Base-by-base conservation (phyloP, 2,888 invertebrate species). In the Drosophila sordidapex region DNA sequence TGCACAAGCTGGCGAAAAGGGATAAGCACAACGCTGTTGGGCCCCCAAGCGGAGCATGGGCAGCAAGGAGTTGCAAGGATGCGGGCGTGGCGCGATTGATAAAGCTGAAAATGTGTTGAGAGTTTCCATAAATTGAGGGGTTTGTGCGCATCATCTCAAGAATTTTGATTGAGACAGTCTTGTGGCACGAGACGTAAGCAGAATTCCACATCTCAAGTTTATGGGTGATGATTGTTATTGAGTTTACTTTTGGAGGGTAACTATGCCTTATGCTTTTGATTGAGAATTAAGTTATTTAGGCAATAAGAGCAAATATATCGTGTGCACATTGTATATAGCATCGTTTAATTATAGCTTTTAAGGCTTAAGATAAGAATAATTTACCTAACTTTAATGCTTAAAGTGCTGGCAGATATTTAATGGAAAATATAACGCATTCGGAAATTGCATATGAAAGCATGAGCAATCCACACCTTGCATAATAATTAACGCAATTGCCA, bases 1-100 rank as follows among this genome's bases (percentile, higher is more conserved):
- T 88, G 79, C 72, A 76, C 65, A 67, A 73, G 66, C 65, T 73
- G 70, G 51, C 83, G 59, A 81, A 81, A 82, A 67, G 76, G 63
- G 69, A 79, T 77, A 71, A 77, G 70, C 70, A 66, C 18, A 46
- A 43, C 57, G 53, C 2, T 13, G 27, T n/a, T n/a, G n/a, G 4
- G 10, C 11, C 10, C 43, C 1, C 11, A 6, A 43, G 43, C 21
- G 2, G 11, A 13, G 43, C 21, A 43, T 21, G 21, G 2, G 6
- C 5, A 2, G n/a, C 31, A 8, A 21, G 13, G 29, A 25, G 36
- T 13, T 56, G 56, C 56, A 38, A 56, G 56, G 27, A 38, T 46
- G 43, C 38, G 73, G 61, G 67, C 63, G 63, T 68, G 64, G 31
- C 27, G 57, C 59, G 43, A 68, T 62, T 73, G 74, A 76, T 66